Conservation (phyloP, 2,113 vertebrate genomes). For the Myotis lucifugus region DNA sequence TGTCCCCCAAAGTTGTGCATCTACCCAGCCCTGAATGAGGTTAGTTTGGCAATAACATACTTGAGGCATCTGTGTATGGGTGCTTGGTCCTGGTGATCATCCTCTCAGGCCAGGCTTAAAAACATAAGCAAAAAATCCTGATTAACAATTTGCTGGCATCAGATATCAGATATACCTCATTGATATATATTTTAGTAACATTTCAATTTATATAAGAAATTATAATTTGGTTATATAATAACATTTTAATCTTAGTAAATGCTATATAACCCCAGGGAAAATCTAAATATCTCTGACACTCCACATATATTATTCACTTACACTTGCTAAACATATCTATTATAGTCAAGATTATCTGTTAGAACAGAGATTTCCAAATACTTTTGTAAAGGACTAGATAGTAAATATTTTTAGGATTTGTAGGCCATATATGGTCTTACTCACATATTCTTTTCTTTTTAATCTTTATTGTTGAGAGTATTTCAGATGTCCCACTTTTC, state of each 20-base stretch:
- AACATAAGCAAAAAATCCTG: background rate
- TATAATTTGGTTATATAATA: conserved; percentile 58
- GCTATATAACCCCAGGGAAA: conserved; percentile 37
- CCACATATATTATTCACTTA: conserved; percentile 18
- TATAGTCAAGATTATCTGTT: background rate
- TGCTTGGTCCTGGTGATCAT: background rate
- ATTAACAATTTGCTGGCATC: background rate
- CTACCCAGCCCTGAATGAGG: background rate
- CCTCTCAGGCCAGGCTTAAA: background rate
- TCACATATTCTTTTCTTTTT: background rate
- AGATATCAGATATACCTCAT: background rate
- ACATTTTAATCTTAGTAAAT: conserved; percentile 70
- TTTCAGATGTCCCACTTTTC: too few species aligned
- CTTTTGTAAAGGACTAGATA: background rate
- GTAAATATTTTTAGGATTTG: conserved; percentile 24
- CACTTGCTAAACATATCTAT: background rate
- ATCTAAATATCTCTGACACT: conserved; percentile 38
- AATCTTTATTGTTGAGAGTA: too few species aligned
- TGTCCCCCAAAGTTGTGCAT: background rate
- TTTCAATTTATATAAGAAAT: conserved; percentile 53
- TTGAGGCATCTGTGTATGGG: background rate
- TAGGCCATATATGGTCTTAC: background rate
- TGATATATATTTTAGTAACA: conserved; percentile 60
- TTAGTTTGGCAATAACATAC: background rate
- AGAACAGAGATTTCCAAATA: background rate